These are phyloP conservation scores for Serinus canaria DNA, from an alignment of 2,113 vertebrate genomes.

Conservation along the genomic window DNA sequence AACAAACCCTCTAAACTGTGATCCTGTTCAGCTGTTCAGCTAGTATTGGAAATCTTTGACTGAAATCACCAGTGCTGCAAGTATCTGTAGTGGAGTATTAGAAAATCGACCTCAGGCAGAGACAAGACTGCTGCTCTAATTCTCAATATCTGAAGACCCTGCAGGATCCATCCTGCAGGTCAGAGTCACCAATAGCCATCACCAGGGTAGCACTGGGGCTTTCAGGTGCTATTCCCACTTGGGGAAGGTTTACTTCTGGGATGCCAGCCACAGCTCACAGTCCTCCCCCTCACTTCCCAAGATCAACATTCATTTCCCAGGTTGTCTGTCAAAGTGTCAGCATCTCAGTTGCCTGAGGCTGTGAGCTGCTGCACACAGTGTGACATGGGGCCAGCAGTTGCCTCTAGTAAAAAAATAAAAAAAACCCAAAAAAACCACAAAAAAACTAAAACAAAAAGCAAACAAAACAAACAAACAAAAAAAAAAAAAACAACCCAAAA, in stretches of 20 bases:
- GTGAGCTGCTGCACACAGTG: neutral
- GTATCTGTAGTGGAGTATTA: neutral
- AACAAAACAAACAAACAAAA: too few relatives aligned
- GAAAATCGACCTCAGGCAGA: neutral
- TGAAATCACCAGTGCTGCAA: neutral
- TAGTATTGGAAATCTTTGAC: neutral
- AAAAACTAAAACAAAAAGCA: too few relatives aligned
- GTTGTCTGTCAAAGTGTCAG: neutral
- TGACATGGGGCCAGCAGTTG: neutral
- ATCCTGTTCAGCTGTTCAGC: neutral
- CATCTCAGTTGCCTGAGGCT: neutral
- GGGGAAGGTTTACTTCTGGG: neutral
- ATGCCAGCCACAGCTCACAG: neutral
- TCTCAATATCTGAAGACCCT: neutral
- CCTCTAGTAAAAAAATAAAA: neutral
- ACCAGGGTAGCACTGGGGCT: neutral
- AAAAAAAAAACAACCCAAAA: too few relatives aligned
- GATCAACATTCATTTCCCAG: constrained; percentile 11
- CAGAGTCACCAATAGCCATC: neutral
- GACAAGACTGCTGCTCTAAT: neutral
- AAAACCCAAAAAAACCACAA: too few relatives aligned
- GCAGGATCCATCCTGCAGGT: neutral
- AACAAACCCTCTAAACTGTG: neutral
- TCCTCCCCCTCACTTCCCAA: neutral
- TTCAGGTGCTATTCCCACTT: neutral